Conservation (phyloP, 2,113 vertebrate species). For the Callipepla californica region DNA sequence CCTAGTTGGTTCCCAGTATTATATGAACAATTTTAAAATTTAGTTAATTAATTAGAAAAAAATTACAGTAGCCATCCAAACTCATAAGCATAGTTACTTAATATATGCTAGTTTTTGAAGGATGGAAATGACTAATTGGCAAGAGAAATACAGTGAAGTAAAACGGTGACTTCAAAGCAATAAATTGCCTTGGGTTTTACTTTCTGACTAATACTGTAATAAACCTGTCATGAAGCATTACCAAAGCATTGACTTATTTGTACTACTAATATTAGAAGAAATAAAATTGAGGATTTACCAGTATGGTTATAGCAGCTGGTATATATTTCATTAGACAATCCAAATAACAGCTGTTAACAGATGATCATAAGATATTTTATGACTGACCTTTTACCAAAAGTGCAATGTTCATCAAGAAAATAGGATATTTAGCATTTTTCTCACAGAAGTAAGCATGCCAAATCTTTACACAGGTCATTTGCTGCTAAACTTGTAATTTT, state of each 20-base stretch:
- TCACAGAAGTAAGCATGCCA: background rate
- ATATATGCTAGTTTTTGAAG: background rate
- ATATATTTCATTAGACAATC: background rate
- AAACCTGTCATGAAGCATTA: background rate
- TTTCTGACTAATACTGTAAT: background rate
- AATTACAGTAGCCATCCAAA: background rate
- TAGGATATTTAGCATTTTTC: slow-evolving; percentile 3
- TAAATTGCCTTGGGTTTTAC: background rate
- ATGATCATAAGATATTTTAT: background rate
- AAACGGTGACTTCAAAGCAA: background rate
- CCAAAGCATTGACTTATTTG: slow-evolving; percentile 17
- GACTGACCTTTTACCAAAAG: background rate
- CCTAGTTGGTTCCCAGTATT: background rate
- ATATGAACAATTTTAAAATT: background rate
- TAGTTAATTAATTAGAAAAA: background rate
- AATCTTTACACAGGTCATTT: background rate
- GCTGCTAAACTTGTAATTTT: slow-evolving; percentile 2
- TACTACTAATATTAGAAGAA: background rate
- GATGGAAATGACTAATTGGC: background rate
- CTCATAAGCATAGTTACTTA: background rate
- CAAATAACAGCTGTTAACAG: background rate
- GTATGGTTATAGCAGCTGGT: background rate
- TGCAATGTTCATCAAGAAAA: background rate
- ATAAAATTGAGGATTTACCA: background rate
- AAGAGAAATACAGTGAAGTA: background rate